These are phyloP conservation scores for Cantharis rustica DNA, from an alignment of 2,888 invertebrate genomes.

Conservation along the genomic window DNA sequence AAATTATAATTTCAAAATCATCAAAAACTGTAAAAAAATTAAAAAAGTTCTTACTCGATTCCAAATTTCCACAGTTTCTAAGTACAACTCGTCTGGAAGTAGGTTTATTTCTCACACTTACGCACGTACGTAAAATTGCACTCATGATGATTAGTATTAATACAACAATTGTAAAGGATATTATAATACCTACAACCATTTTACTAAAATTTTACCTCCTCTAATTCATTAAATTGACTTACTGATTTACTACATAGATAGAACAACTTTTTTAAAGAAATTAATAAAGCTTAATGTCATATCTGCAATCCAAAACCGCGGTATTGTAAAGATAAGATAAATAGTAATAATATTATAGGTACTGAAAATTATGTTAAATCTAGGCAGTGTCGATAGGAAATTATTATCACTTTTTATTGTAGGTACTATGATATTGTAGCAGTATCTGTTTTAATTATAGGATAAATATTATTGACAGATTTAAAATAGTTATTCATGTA, in stretches of 20 bases:
- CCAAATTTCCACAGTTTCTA: not conserved
- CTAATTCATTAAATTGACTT: not conserved
- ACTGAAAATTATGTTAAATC: not conserved
- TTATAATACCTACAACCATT: not conserved
- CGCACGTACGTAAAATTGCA: not conserved
- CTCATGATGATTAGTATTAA: not conserved
- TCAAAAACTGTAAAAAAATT: not conserved
- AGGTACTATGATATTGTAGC: not conserved
- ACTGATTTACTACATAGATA: not conserved
- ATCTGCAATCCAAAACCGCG: not conserved
- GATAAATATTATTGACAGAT: not conserved
- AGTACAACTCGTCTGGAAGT: not conserved
- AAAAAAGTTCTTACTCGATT: slow-evolving; percentile 5
- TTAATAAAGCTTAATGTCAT: not conserved
- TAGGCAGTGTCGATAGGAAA: not conserved
- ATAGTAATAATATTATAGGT: not conserved
- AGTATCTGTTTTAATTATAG: not conserved
- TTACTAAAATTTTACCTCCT: not conserved
- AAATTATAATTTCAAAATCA: not conserved
- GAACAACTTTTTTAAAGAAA: not conserved
- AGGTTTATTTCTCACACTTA: not conserved
- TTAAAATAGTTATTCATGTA: not conserved
- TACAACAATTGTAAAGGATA: not conserved
- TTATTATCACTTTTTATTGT: not conserved
- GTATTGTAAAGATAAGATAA: slow-evolving; percentile 11